A percentile compares a stretch with the other conserved stretches of the same genome.
phyloP scores from a whole-genome alignment of 2,888 invertebrate genomes.

The Netelia virgata region DNA sequence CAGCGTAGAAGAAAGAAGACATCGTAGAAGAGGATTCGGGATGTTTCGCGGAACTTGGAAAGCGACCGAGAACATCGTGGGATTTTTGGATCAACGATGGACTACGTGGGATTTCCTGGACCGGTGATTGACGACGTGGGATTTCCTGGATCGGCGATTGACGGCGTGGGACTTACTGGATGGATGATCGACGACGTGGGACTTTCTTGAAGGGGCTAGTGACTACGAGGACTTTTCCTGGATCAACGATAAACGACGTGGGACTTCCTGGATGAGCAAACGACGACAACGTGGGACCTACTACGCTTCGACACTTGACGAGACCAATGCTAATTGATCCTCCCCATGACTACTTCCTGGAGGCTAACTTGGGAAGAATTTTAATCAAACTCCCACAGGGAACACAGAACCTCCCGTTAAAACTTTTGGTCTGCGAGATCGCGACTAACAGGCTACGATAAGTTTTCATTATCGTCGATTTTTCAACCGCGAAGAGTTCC shows the following conservation, averaged over 20 bases:
- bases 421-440: no score
- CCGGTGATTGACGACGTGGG: slow-evolving; percentile 27
- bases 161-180: slow-evolving; percentile 30
- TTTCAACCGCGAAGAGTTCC: neutral
- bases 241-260: neutral
- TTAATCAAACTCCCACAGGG: no score
- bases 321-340: no score
- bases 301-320: no score
- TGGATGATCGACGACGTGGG: neutral
- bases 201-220: neutral
- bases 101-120: slow-evolving; percentile 26
- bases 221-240: slow-evolving; percentile 10
- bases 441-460: neutral
- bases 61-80: neutral
- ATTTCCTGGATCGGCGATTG: slow-evolving; percentile 1
- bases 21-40: slow-evolving; percentile 57
- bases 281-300: slow-evolving; percentile 12
- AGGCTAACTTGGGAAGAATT: no score
- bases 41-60: slow-evolving; percentile 31
- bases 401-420: no score
- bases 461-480: neutral
- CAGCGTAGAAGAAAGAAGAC: slow-evolving; percentile 66
- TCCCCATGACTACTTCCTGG: no score
- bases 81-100: slow-evolving; percentile 2
- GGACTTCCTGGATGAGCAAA: neutral